Evolutionary conservation across 1,140 invertebrate species (phyloP).

Genomic region (Pseudomyrmex pallidus): DNA sequence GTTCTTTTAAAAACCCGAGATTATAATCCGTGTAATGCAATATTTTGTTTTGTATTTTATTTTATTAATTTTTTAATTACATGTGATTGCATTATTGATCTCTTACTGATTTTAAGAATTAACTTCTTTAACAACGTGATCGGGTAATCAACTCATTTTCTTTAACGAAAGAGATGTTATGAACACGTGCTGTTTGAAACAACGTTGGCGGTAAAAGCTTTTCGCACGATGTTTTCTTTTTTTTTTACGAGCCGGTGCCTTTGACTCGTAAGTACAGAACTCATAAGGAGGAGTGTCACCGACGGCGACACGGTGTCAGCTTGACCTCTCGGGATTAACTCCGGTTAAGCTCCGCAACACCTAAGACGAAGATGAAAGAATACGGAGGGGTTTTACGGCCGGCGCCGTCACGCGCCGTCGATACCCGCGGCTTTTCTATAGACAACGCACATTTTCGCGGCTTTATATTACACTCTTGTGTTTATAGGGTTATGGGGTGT

Average conservation of each 20-base stretch:
- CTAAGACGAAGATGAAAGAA: slow-evolving; percentile 80
- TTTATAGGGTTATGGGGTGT: slow-evolving; percentile 19
- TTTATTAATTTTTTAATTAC: no score
- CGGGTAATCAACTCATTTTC: no score
- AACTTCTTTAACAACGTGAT: background rate
- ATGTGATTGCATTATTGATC: background rate
- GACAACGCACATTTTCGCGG: background rate
- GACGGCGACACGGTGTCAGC: slow-evolving; percentile 31
- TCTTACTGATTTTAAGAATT: background rate
- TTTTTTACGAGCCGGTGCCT: slow-evolving; percentile 18
- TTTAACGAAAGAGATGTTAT: background rate
- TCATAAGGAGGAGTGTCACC: slow-evolving; percentile 12
- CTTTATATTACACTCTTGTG: slow-evolving; percentile 21
- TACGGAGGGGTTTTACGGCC: slow-evolving; percentile 76
- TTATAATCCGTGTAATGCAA: no score
- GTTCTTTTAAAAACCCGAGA: no score
- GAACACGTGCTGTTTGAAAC: background rate
- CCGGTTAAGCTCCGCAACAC: slow-evolving; percentile 51
- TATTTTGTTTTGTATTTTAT: no score
- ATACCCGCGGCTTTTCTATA: slow-evolving; percentile 66
- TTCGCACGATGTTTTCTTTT: background rate
- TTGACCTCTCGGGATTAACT: slow-evolving; percentile 68
- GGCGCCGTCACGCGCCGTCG: slow-evolving; percentile 78
- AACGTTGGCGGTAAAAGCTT: slow-evolving; percentile 15
- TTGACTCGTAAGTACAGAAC: slow-evolving; percentile 34